Evolutionary conservation across 2,888 invertebrate species (phyloP).

Genomic region (Halictus ligatus): DNA sequence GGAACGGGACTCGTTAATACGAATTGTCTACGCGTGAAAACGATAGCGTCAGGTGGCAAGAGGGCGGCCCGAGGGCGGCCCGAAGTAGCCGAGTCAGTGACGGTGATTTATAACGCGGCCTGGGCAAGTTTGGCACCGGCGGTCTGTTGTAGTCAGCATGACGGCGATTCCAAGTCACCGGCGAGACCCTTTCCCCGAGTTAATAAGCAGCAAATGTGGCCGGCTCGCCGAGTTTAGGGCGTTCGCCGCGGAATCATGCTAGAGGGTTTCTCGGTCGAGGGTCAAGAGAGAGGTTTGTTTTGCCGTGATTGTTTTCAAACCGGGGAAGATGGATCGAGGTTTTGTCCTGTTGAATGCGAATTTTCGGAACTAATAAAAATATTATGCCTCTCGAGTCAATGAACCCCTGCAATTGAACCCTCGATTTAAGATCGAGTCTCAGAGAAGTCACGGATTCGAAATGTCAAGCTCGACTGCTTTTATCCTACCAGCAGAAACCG

Average conservation of each 20-base stretch:
- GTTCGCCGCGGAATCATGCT: conserved; percentile 15
- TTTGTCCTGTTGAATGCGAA: not conserved
- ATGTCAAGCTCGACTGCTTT: not conserved
- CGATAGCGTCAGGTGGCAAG: conserved; percentile 43
- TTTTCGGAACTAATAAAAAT: not conserved
- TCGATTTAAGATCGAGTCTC: not conserved
- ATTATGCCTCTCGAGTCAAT: too few species aligned
- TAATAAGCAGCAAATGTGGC: conserved; percentile 54
- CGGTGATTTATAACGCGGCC: conserved; percentile 65
- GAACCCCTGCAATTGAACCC: not conserved
- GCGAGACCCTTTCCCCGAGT: conserved; percentile 42
- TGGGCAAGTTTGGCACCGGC: conserved; percentile 45
- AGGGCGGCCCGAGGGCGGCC: not conserved
- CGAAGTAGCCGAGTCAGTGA: conserved; percentile 69
- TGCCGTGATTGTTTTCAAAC: not conserved
- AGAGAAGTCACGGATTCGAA: not conserved
- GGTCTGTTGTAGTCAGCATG: conserved; percentile 65
- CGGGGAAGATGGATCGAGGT: not conserved
- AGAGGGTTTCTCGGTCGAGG: not conserved
- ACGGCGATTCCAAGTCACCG: conserved; percentile 57
- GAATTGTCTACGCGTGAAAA: conserved; percentile 65
- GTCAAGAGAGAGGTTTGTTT: not conserved
- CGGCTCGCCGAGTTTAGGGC: conserved; percentile 21
- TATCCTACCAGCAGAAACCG: not conserved
- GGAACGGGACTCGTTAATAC: conserved; percentile 54